These are phyloP conservation scores for Arenicola marina DNA, from an alignment of 2,888 invertebrate genomes.

Conservation along the genomic window DNA sequence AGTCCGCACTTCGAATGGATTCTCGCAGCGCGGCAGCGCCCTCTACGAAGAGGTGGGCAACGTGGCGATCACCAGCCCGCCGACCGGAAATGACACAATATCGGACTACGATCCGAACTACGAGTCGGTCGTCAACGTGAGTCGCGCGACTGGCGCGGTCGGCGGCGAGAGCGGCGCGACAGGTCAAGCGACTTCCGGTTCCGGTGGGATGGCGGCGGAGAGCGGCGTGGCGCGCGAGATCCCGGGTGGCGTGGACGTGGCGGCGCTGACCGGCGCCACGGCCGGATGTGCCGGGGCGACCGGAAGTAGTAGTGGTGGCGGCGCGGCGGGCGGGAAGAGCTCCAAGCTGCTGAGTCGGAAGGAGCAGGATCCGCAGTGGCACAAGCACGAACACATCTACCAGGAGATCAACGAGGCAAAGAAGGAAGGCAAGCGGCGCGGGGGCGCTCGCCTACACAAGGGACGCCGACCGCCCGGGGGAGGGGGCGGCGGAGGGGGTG, in stretches of 20 bases:
- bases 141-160: neutral
- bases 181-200: neutral
- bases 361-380: no score
- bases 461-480: no score
- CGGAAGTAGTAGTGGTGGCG: no score
- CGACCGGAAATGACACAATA: no score
- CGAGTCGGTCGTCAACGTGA: neutral
- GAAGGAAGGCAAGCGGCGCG: neutral
- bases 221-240: neutral
- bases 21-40: no score
- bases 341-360: neutral
- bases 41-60: no score
- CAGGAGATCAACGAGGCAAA: constrained; percentile 7
- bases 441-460: no score
- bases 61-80: no score
- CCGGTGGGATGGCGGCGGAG: neutral
- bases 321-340: neutral
- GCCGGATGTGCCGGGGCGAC: no score
- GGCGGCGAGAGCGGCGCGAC: neutral
- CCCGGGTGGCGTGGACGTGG: neutral
- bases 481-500: no score
- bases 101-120: constrained; percentile 2
- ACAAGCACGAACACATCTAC: constrained; percentile 9
- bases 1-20: no score
- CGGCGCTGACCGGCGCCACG: no score